Conservation (phyloP, 2,797 vertebrate species). For the Rhinatrema bivittatum region DNA sequence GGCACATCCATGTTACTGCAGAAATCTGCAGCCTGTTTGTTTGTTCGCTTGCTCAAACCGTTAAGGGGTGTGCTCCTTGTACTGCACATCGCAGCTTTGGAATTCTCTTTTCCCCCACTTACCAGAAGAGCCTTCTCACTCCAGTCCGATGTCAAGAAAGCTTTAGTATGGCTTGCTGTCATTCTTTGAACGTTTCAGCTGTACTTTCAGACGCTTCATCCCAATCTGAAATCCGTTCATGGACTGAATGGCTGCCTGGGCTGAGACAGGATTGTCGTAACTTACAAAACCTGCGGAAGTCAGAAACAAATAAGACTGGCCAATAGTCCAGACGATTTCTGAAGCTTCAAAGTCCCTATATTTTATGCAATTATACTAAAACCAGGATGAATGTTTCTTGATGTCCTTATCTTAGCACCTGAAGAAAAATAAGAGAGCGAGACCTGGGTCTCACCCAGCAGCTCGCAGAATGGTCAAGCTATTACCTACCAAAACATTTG, state of each 20-base stretch:
- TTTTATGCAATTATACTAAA: too few relatives aligned
- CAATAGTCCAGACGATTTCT: too few relatives aligned
- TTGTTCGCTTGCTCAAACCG: not conserved
- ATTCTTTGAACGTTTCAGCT: conserved; percentile 97
- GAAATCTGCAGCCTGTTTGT: conserved; percentile 57
- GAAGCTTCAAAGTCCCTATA: too few relatives aligned
- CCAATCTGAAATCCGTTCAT: conserved; percentile 99
- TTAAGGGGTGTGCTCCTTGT: conserved; percentile 7
- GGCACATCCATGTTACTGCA: conserved; percentile 36
- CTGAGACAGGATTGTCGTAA: conserved; percentile 98
- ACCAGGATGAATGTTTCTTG: not conserved
- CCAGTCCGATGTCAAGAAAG: conserved; percentile 76
- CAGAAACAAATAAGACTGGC: not conserved
- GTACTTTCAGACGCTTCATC: conserved; percentile 98
- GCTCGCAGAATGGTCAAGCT: conserved; percentile 1
- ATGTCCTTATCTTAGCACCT: too few relatives aligned
- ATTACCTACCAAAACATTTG: conserved; percentile 93
- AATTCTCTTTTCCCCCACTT: conserved; percentile 84
- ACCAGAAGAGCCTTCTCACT: conserved; percentile 90
- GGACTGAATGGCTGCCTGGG: conserved; percentile 97
- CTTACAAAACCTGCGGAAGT: conserved; percentile 89
- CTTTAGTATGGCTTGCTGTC: conserved; percentile 99
- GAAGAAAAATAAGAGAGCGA: too few relatives aligned
- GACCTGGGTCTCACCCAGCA: too few relatives aligned
- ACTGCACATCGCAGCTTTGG: conserved; percentile 44